These are phyloP conservation scores for Acleris emargana DNA, from an alignment of 2,888 invertebrate species.

Conservation along the genomic window DNA sequence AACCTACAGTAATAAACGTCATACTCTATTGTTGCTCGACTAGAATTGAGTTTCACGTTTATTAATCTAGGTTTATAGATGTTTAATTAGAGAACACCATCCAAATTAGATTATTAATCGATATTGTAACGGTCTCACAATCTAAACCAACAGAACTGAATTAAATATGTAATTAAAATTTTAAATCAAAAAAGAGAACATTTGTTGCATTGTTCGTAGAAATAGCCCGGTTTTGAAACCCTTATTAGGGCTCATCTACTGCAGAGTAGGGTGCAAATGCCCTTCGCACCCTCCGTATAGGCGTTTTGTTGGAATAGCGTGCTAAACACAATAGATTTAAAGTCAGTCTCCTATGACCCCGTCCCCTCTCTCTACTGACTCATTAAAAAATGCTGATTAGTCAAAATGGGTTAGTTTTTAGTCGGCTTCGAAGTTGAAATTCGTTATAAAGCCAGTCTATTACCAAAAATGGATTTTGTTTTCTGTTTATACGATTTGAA, in stretches of 20 bases:
- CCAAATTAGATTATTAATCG: too few species aligned
- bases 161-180: conserved; percentile 26
- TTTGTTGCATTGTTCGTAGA: conserved; percentile 29
- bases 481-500: too few species aligned
- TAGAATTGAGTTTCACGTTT: too few species aligned
- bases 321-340: conserved; percentile 22
- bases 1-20: too few species aligned
- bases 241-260: conserved; percentile 33
- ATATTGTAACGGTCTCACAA: too few species aligned
- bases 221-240: conserved; percentile 22
- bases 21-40: too few species aligned
- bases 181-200: conserved; percentile 32
- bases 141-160: conserved; percentile 9
- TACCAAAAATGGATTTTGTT: too few species aligned
- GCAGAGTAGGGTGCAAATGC: conserved; percentile 29
- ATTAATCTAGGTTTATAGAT: too few species aligned
- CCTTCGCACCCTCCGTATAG: conserved; percentile 18
- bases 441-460: too few species aligned
- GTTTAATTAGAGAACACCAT: too few species aligned
- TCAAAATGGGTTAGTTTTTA: conserved; percentile 25
- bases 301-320: conserved; percentile 5
- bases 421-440: not conserved
- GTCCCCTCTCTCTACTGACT: conserved; percentile 10
- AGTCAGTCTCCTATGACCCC: conserved; percentile 6
- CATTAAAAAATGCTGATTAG: conserved; percentile 32